phyloP scores from a whole-genome alignment of 2,797 vertebrate genomes.

The Coregonus sp. region DNA sequence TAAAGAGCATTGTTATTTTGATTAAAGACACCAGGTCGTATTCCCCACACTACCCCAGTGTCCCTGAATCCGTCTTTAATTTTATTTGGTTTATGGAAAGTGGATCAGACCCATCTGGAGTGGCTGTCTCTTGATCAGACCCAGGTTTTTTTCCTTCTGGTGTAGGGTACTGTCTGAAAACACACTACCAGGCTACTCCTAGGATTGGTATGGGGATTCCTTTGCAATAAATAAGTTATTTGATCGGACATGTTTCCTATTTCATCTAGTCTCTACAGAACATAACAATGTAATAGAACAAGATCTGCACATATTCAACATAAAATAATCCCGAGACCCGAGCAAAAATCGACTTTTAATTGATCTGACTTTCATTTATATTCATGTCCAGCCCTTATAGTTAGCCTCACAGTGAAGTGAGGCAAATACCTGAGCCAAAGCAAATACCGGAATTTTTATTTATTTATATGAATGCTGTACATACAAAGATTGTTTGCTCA shows the following conservation, averaged over 20 bases:
- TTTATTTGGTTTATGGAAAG: slow-evolving; percentile 62
- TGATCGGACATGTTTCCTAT: slow-evolving; percentile 25
- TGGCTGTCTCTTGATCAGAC: slow-evolving; percentile 38
- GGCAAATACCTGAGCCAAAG: no score
- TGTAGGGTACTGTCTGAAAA: slow-evolving; percentile 29
- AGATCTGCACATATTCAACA: not conserved
- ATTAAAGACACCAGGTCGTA: slow-evolving; percentile 67
- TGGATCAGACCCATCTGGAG: slow-evolving; percentile 71
- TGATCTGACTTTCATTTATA: no score
- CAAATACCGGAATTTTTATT: no score
- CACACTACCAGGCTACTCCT: slow-evolving; percentile 22
- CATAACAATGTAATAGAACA: slow-evolving; percentile 22
- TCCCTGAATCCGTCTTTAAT: slow-evolving; percentile 62
- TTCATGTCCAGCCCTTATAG: no score
- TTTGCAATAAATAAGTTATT: not conserved
- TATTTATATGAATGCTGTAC: no score
- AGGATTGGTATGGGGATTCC: not conserved
- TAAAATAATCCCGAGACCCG: no score
- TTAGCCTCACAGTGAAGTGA: no score
- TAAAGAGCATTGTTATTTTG: slow-evolving; percentile 77
- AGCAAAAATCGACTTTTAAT: no score
- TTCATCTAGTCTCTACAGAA: slow-evolving; percentile 51
- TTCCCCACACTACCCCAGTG: slow-evolving; percentile 53
- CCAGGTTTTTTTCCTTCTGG: slow-evolving; percentile 39
- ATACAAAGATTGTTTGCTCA: no score